Conservation (phyloP, 2,888 invertebrate species). For the Cryptus armator region DNA sequence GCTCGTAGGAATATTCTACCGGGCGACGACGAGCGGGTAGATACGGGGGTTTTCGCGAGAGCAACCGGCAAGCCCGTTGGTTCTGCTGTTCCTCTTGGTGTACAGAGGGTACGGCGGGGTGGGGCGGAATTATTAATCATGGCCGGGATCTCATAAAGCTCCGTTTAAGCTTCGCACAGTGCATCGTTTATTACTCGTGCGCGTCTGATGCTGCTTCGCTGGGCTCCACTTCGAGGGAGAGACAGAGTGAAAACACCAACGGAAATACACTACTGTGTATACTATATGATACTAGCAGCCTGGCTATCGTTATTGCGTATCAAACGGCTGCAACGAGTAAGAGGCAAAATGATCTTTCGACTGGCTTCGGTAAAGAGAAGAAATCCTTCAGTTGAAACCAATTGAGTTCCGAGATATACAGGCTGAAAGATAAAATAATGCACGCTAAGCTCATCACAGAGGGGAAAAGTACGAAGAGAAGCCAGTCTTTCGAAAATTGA, state of each 20-base stretch:
- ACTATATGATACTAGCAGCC: constrained; percentile 37
- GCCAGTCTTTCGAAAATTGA: constrained; percentile 39
- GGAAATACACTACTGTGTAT: constrained; percentile 74
- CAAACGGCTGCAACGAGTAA: constrained; percentile 54
- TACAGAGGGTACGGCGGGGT: constrained; percentile 28
- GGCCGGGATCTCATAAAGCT: constrained; percentile 83
- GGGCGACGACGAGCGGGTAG: constrained; percentile 14
- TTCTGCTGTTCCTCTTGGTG: constrained; percentile 45
- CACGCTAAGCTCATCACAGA: background rate
- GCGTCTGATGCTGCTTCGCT: constrained; percentile 61
- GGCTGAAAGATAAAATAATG: constrained; percentile 5
- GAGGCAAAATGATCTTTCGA: constrained; percentile 21
- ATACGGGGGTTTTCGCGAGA: constrained; percentile 18
- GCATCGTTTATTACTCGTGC: constrained; percentile 80
- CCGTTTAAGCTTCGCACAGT: constrained; percentile 80
- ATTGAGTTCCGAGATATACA: background rate
- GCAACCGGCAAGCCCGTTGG: constrained; percentile 3
- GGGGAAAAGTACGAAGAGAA: background rate
- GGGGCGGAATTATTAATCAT: constrained; percentile 83
- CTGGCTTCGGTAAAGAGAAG: constrained; percentile 9
- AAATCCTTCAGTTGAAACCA: constrained; percentile 7
- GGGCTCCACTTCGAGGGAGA: constrained; percentile 69
- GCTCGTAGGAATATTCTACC: constrained; percentile 15
- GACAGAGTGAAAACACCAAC: constrained; percentile 53
- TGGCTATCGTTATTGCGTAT: constrained; percentile 63